Evolutionary conservation across 2,113 vertebrate species (phyloP).

Genomic region (Regulus satrapa): DNA sequence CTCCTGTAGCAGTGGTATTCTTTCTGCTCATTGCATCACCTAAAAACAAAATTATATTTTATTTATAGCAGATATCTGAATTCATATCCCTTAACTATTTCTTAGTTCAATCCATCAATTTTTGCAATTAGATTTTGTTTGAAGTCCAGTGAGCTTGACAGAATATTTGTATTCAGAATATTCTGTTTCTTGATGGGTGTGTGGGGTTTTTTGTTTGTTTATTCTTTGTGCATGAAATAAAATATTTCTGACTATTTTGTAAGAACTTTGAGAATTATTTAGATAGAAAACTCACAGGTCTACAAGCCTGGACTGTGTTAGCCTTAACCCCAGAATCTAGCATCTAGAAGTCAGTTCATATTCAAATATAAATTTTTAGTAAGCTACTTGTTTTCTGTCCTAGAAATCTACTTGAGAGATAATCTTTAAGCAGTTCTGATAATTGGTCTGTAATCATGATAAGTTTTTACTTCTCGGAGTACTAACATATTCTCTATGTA

Average conservation of each 20-base stretch:
- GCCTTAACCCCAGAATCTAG: not conserved
- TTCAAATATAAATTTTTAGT: not conserved
- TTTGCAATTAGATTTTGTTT: not conserved
- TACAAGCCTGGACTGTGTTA: not conserved
- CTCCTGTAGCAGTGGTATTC: not conserved
- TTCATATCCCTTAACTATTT: not conserved
- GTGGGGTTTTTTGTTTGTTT: not conserved
- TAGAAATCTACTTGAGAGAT: not conserved
- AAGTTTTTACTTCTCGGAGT: not conserved
- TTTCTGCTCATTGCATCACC: not conserved
- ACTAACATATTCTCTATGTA: not conserved
- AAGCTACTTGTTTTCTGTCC: not conserved
- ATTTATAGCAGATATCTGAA: not conserved
- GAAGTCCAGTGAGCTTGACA: not conserved
- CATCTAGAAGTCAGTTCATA: not conserved
- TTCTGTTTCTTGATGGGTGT: not conserved
- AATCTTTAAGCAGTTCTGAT: not conserved
- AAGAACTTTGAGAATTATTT: not conserved
- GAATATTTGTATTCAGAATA: not conserved
- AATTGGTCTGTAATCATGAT: not conserved
- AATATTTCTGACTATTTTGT: not conserved
- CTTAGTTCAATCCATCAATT: not conserved
- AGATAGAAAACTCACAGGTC: not conserved
- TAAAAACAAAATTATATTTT: not conserved
- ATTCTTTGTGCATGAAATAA: not conserved